These are phyloP conservation scores for Hydractinia symbiolongicarpus DNA, from an alignment of 30 jellyfish, hydroid and myxozoan species.

Conservation along the genomic window DNA sequence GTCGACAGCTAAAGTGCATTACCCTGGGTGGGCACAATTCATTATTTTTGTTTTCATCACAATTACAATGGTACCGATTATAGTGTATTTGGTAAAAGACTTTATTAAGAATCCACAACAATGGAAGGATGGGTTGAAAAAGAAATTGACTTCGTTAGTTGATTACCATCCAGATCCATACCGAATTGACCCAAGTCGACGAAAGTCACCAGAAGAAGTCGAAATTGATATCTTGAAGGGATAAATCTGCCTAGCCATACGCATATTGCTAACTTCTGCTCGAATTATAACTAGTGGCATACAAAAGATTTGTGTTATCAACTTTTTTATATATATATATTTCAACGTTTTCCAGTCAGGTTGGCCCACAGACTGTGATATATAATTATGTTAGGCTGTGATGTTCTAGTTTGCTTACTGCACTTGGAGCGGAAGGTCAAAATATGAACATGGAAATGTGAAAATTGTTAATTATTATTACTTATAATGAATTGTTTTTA, in stretches of 20 bases:
- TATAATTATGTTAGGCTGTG: no score
- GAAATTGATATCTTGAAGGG: slow-evolving; percentile 34
- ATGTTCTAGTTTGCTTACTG: no score
- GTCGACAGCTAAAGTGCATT: slow-evolving; percentile 44
- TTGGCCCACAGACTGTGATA: no score
- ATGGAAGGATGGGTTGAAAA: slow-evolving; percentile 17
- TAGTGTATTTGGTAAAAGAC: slow-evolving; percentile 30
- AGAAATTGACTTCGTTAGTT: slow-evolving; percentile 15
- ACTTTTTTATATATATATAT: no score
- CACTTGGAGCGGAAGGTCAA: no score
- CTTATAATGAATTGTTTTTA: no score
- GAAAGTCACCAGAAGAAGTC: slow-evolving; percentile 51
- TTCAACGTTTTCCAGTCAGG: no score
- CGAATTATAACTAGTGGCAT: no score
- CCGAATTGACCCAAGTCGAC: slow-evolving; percentile 55
- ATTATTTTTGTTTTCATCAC: slow-evolving; percentile 53
- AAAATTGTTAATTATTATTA: no score
- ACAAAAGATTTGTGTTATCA: no score
- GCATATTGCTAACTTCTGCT: no score
- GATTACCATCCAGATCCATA: slow-evolving; percentile 80
- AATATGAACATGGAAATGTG: no score
- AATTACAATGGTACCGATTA: slow-evolving; percentile 54
- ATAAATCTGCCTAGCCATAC: neutral
- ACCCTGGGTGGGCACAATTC: slow-evolving; percentile 97
- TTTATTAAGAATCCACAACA: slow-evolving; percentile 10